Percentiles rank a stretch among this genome's conserved stretches.
Evolutionary conservation across 2,113 vertebrate genomes (phyloP).

Genomic region (Sisor rabdophorus): DNA sequence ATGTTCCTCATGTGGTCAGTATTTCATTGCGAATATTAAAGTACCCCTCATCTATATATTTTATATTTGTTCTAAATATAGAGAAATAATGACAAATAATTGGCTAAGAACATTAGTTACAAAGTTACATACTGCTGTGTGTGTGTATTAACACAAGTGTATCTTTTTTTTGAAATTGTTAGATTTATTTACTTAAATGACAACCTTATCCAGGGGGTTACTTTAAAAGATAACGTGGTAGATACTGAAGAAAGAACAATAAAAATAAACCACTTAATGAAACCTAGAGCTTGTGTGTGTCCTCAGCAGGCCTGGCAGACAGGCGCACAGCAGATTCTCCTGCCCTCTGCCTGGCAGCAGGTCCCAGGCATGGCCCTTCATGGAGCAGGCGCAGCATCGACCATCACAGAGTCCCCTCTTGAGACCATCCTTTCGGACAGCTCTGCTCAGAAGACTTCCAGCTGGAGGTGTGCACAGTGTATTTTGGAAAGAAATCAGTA

Average conservation of each 20-base stretch:
- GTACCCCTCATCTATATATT: background rate
- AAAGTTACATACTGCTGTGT: background rate
- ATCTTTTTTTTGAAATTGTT: background rate
- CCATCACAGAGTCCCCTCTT: constrained; percentile 71
- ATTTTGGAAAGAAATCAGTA: background rate
- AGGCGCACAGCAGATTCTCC: constrained; percentile 94
- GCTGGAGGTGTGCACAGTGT: constrained; percentile 81
- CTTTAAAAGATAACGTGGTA: background rate
- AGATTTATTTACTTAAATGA: background rate
- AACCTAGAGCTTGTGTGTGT: constrained; percentile 17
- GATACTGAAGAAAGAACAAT: background rate
- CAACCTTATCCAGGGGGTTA: background rate
- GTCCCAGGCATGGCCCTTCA: constrained; percentile 91
- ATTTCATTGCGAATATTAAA: background rate
- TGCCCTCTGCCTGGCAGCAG: constrained; percentile 96
- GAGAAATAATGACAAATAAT: background rate
- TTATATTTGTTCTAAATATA: background rate
- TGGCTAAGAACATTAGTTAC: background rate
- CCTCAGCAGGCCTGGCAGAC: constrained; percentile 93
- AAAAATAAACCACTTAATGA: background rate
- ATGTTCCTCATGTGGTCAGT: background rate
- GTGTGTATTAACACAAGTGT: background rate
- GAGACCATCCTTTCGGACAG: constrained; percentile 76
- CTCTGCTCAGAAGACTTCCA: constrained; percentile 77
- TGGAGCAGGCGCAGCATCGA: constrained; percentile 77